These are phyloP conservation scores for Mechanitis messenoides DNA, from an alignment of 2,888 invertebrate species.

Conservation along the genomic window DNA sequence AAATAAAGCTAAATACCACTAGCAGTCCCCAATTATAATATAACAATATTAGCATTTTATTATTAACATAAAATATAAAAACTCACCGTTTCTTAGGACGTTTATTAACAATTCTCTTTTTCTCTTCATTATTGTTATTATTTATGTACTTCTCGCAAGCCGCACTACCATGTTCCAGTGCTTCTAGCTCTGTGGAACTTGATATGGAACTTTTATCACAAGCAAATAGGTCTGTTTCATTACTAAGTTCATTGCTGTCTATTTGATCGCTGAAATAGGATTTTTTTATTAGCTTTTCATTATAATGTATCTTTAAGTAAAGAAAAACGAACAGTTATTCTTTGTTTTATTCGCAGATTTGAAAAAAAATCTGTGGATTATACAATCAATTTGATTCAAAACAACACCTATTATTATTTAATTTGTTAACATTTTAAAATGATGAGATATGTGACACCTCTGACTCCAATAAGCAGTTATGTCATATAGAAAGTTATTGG, in stretches of 20 bases:
- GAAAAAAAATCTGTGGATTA: no score
- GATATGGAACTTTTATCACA: conserved; percentile 65
- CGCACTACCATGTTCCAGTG: conserved; percentile 29
- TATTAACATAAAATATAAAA: not conserved
- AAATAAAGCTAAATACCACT: not conserved
- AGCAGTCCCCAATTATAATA: no score
- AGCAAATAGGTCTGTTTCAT: conserved; percentile 67
- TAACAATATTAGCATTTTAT: not conserved
- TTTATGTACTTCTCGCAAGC: conserved; percentile 56
- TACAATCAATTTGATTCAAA: no score
- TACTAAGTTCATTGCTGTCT: conserved; percentile 68
- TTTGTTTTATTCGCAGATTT: no score
- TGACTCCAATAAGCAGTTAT: no score
- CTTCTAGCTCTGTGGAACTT: conserved; percentile 56
- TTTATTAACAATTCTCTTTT: conserved; percentile 43
- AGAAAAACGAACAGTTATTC: no score
- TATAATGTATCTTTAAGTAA: no score
- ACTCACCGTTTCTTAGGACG: conserved; percentile 55
- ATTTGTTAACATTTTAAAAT: no score
- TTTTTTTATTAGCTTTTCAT: not conserved
- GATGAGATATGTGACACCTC: no score
- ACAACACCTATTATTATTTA: no score
- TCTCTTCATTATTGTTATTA: conserved; percentile 64
- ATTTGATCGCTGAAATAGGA: conserved; percentile 52
- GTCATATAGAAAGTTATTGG: no score